Conservation (phyloP, 2,888 invertebrate genomes). For the Drosophila sordidula region DNA sequence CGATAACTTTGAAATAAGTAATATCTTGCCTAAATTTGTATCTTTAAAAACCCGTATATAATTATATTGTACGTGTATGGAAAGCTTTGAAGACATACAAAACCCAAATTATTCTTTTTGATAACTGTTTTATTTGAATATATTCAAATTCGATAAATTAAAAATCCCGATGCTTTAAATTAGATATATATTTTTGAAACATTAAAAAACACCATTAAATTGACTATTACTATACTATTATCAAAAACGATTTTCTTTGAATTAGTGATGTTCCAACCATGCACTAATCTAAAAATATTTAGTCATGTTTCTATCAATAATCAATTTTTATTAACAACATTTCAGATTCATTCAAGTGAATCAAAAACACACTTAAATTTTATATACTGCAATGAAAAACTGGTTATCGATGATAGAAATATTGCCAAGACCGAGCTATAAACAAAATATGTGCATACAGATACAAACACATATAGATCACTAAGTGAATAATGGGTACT, state of each 20-base stretch:
- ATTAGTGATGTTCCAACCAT: background rate
- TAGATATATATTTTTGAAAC: background rate
- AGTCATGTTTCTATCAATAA: background rate
- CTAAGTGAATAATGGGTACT: slow-evolving; percentile 15
- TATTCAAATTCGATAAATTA: too few species aligned
- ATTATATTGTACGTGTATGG: too few species aligned
- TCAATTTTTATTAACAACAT: background rate
- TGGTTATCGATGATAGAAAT: slow-evolving; percentile 6
- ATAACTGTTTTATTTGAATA: too few species aligned
- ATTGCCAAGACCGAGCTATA: background rate
- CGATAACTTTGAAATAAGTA: too few species aligned
- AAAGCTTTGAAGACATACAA: too few species aligned
- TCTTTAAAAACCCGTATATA: too few species aligned
- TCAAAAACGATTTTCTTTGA: background rate
- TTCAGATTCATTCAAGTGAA: background rate
- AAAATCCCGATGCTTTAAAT: background rate
- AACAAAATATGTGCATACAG: background rate
- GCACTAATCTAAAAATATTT: background rate
- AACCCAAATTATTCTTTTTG: too few species aligned
- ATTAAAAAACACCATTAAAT: background rate
- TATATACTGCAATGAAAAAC: background rate
- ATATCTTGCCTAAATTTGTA: too few species aligned
- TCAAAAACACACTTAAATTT: background rate
- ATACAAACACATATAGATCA: background rate
- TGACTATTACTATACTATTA: too few species aligned